These are phyloP conservation scores for Montifringilla adamsi DNA, from an alignment of 2,113 vertebrate genomes.

Conservation along the genomic window DNA sequence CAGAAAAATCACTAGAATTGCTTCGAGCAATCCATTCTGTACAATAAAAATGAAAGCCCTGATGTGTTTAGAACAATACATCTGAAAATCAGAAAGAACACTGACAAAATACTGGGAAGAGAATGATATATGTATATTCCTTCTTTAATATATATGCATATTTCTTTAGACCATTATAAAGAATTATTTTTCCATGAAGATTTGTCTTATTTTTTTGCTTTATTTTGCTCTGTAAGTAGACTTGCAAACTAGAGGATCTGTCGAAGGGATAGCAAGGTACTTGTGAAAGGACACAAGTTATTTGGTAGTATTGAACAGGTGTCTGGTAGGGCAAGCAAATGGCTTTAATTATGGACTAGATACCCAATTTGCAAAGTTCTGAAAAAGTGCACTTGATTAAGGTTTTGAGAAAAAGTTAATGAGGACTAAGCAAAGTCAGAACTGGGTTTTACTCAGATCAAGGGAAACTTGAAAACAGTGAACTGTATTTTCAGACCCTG, in stretches of 20 bases:
- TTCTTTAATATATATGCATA: not conserved
- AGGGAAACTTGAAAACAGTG: not conserved
- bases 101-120: not conserved
- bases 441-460: not conserved
- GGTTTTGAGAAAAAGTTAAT: not conserved
- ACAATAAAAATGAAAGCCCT: not conserved
- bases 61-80: not conserved
- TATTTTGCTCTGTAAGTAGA: not conserved
- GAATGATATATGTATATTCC: accelerated
- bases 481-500: not conserved
- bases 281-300: not conserved
- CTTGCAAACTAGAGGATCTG: not conserved
- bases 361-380: not conserved
- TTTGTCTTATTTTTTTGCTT: not conserved
- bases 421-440: not conserved
- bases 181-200: not conserved
- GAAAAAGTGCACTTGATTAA: not conserved
- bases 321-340: not conserved
- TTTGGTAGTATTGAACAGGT: not conserved
- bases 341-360: not conserved
- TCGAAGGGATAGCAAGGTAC: not conserved
- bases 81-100: not conserved
- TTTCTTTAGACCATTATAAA: not conserved
- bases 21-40: not conserved
- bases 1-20: not conserved